Base-by-base conservation (phyloP, 2,113 vertebrate genomes). In the Entomyzon cyanotis region DNA sequence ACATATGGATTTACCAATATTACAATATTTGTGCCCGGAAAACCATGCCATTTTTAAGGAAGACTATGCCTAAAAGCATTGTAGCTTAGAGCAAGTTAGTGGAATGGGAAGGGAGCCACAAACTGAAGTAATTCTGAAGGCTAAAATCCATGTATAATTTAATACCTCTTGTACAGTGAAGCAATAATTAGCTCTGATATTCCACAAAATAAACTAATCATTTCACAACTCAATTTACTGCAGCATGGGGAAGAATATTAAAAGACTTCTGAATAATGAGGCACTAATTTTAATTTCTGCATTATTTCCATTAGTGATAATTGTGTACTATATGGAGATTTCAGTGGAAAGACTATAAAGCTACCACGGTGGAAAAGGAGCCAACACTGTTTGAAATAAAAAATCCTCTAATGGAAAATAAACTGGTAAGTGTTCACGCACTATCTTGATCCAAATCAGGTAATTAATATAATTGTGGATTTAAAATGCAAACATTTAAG, bases 201-300 rank as follows among this genome's bases (percentile, higher is more conserved):
- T 74, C 44, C 39, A 58, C 46, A 82, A 52, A 87, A 91, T 84
- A 84, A 87, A 41, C 52, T 71, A 88, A 86, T 93, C 47, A 56
- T 86, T 75, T 46, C 89, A 64, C 56, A 78, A 49, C 22, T 82
- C 31, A 65, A 78, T 87, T 87, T 69, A 74, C 50, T 63, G 55
- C 28, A 77, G 50, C 49, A 63, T 25, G 44, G 35, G 50, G 25
- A 65, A 79, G 25, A 84, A 84, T 95, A 74, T 64, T 68, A 77
- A 94, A 71, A 70, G 23, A 27, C 74, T 96, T 71, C 27, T 91
- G 64, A 87, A 77, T 84, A 87, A 81, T 77, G n/a, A 93, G 76
- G 17, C 41, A 68, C 41, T 91, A 84, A 74, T 81, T 93, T 87
- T 82, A 81, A 41, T 84, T 86, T 79, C 49, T 70, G 31, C 28